phyloP scores from a whole-genome alignment of 2,888 invertebrate species.

The Drosophila buzzatii region DNA sequence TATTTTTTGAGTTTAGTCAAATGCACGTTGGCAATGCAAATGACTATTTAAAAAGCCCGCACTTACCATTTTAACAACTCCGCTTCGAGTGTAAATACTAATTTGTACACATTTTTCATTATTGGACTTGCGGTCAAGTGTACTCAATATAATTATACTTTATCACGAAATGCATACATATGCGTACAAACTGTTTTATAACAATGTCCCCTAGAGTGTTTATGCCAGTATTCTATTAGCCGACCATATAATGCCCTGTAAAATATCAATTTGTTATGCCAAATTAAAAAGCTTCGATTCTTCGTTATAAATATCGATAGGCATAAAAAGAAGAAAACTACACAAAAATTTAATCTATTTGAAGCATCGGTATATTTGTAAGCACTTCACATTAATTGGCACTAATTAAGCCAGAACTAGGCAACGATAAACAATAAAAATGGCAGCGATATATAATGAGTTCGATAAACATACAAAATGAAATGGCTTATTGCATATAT shows the following conservation, averaged over 20 bases:
- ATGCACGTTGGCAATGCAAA: background rate
- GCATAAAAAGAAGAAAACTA: background rate
- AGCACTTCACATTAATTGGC: background rate
- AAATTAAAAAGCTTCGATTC: background rate
- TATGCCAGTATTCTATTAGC: background rate
- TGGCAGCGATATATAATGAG: background rate
- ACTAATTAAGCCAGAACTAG: background rate
- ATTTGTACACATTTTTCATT: conserved; percentile 4
- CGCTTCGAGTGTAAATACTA: background rate
- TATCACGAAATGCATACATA: background rate
- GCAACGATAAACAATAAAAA: background rate
- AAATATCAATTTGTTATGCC: background rate
- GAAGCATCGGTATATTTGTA: background rate
- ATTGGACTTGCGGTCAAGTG: background rate
- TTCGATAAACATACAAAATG: background rate
- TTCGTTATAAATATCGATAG: background rate
- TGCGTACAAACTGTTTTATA: conserved; percentile 43
- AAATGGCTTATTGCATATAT: background rate
- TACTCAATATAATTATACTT: background rate
- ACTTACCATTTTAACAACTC: conserved; percentile 15
- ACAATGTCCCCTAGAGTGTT: conserved; percentile 9
- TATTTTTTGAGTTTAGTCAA: background rate
- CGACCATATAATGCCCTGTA: conserved; percentile 25
- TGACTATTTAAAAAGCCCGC: background rate
- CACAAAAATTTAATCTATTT: background rate